Evolutionary conservation across 1,140 invertebrate species (phyloP).

Genomic region (Drosophila orena): DNA sequence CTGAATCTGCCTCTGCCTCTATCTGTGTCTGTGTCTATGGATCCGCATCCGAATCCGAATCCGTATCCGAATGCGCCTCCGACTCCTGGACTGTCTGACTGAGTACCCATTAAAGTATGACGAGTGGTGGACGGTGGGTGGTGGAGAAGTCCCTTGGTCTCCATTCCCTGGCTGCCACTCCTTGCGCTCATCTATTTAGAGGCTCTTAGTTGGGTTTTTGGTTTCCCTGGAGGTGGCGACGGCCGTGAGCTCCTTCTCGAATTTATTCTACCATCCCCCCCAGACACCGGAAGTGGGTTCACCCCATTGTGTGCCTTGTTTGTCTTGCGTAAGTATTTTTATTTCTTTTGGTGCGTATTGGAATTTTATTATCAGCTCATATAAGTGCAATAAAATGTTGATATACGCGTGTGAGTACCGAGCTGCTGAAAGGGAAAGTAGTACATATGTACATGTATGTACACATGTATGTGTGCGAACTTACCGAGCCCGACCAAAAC

Average conservation of each 20-base stretch:
- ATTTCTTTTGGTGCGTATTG: constrained; percentile 77
- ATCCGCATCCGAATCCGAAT: background rate
- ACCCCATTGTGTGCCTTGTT: constrained; percentile 44
- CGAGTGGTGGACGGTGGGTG: background rate
- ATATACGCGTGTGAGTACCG: constrained; percentile 14
- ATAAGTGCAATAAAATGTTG: constrained; percentile 76
- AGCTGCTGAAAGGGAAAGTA: background rate
- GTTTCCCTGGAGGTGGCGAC: constrained; percentile 35
- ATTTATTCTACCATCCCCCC: constrained; percentile 55
- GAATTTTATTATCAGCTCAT: constrained; percentile 82
- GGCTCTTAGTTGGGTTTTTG: constrained; percentile 73
- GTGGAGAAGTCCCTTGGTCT: background rate
- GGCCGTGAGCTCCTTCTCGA: constrained; percentile 25
- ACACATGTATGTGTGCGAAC: background rate
- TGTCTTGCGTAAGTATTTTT: constrained; percentile 74
- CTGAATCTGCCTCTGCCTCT: background rate
- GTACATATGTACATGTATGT: background rate
- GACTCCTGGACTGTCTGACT: constrained; percentile 27
- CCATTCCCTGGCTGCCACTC: background rate
- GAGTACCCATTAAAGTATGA: constrained; percentile 71
- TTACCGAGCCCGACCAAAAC: constrained; percentile 13
- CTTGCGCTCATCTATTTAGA: constrained; percentile 65
- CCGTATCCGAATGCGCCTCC: background rate
- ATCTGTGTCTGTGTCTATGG: constrained; percentile 3
- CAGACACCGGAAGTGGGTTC: constrained; percentile 3